Base-by-base conservation (phyloP, 2,888 invertebrate genomes). In the Hypolimnas misippus region DNA sequence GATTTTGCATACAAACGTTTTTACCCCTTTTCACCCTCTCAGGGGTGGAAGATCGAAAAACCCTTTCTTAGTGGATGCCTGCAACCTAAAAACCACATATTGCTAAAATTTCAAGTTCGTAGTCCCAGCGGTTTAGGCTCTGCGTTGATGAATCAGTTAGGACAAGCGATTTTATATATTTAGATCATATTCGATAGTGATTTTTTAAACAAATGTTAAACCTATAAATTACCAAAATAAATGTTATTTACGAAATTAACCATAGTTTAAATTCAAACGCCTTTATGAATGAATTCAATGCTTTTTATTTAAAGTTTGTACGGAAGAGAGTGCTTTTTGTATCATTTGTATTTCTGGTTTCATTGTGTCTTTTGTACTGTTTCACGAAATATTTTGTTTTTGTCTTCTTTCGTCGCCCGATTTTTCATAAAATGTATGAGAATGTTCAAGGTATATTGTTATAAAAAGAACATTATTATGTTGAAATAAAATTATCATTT, bases 401-500 rank as follows among this genome's bases (percentile, higher is more conserved):
- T 38, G 1, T 12, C 4, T 38, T 2, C n/a, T 4, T 1, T 38
- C 35, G n/a, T n/a, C 4, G 33, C 33, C 2, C 8, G 8, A 33
- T 6, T 33, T 12, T 38, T 38, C n/a, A 38, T n/a, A 38, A 12
- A n/a, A n/a, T 3, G n/a, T n/a, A 3, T 8, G 7, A 33, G 35
- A 12, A n/a, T n/a, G n/a, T 38, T 35, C 7, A 4, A 8, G 7
- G 33, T 33, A 35, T n/a, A 4, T 38, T n/a, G 12, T 38, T 12
- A 38, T n/a, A 4, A 4, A 2, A n/a, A 38, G 12, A 35, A 35
- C 2, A 12, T 35, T 10, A n/a, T 2, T 3, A 35, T 10, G 3
- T 12, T 35, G 35, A 35, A 33, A 35, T 35, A n/a, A n/a, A 35
- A 35, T 35, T 35, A 31, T 31, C n/a, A n/a, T n/a, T n/a, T n/a